Evolutionary conservation across 2,797 vertebrate species (phyloP), one percentile per base, ranked within the genome.

Genomic region (Sebastes wilsoni): DNA sequence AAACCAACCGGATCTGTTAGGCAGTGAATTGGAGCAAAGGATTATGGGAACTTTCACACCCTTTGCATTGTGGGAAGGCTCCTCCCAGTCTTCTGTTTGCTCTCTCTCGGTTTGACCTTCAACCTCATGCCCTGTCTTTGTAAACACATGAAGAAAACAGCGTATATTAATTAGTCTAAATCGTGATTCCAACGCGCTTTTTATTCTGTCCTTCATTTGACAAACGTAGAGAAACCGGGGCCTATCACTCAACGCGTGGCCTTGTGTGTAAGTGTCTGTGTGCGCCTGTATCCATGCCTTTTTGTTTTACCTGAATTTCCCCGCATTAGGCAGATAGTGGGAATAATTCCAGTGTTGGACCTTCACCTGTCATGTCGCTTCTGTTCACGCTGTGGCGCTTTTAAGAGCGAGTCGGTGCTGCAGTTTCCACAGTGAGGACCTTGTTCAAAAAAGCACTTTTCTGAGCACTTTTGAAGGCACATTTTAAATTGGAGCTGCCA

Each of bases 401-500:
- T 92, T 77, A 79, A 49, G 34, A 83, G 73, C 2, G 28, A 89
- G 59, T 79, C 59, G 4, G 61, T 62, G 79, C 80, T 79, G 88
- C 86, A 79, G 82, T 89, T 89, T 86, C 89, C 87, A 87, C 67
- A 84, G 81, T 75, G 71, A 90, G 90, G 91, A 95, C 92, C 91
- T 93, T 92, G 87, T 92, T 94, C 72, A 85, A 88, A 91, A 91
- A 93, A 92, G 88, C 91, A 94, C 93, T 94, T 93, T 94, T 79
- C 91, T 88, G 88, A 92, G 94, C 94, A 95, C 94, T 94, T 54
- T 95, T 94, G 87, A 90, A 92, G 91, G 87, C 88, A 91, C 91
- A 88, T 89, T 89, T 89, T 81, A 81, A 91, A 83, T 81, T 83
- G 81, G 67, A 82, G 82, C 84, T 91, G 88, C 79, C 82, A 36